Base-by-base conservation (phyloP, 2,797 vertebrate genomes). In the Thalassophryne amazonica region DNA sequence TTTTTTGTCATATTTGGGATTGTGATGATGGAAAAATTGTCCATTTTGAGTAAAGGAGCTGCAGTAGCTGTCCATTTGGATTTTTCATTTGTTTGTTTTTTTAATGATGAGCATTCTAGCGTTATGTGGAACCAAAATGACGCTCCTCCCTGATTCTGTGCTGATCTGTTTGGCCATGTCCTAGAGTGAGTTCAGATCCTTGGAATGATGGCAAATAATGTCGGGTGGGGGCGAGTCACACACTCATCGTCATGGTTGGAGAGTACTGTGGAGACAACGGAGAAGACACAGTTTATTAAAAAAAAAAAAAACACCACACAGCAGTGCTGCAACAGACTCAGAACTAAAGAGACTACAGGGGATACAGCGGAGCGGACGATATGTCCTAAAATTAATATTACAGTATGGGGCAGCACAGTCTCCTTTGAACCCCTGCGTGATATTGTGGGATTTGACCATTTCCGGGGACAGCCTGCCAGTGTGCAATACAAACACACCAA, bases 221-320 rank as follows among this genome's bases (percentile, higher is more conserved):
- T 67, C 1, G 50, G 79, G 52, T 34, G 3, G 58, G 50, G 84
- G 78, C 71, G 71, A 65, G 80, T 99, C 95, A 99, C 94, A 98
- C 97, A 52, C 97, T 99, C 97, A 99, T 99, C 88, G 97, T 99
- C 97, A 99, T 99, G 92, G 95, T 98, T 77, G 97, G 95, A 88
- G 97, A 98, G 89, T 99, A 98, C 94, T 99, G 83, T 2, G 83
- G 72, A 74, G 31, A 40, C 39, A 80, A n/a, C 17, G 71, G 27
- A 84, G 49, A 86, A 27, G 55, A 78, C 23, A 49, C 6, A 7
- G 46, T 43, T 55, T n/a, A n/a, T n/a, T n/a, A n/a, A n/a, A n/a
- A n/a, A n/a, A n/a, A n/a, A n/a, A 31, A 29, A 36, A 62, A 23
- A 36, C 3, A 37, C 20, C 23, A 24, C 1, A 1, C 32, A 21